Base-by-base conservation (phyloP, 1,140 invertebrate genomes). In the Ceratina australensis region DNA sequence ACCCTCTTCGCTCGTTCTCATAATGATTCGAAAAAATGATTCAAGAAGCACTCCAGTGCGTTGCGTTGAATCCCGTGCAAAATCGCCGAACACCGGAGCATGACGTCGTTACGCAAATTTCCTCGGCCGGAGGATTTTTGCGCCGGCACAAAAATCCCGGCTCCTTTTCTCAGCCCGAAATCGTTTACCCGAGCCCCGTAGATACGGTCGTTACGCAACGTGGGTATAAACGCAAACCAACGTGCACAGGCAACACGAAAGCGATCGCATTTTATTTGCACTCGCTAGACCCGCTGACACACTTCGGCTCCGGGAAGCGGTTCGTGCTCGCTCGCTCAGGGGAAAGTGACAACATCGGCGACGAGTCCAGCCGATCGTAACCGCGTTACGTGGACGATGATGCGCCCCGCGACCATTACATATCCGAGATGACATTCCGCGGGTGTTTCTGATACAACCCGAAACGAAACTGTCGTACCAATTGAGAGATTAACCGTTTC, bases 251-350 rank as follows among this genome's bases (percentile, higher is more conserved):
- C 33, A 42, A 42, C 33, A 82, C 47, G 67, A 66, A 52, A 47
- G 66, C 64, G 86, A 78, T 87, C 77, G 75, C 75, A 73, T 85
- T 85, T 83, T 80, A 83, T 87, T 82, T 74, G 85, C 78, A 69
- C 81, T 82, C 64, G 28, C 67, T 52, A 88, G 83, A 87, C 83
- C 83, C 76, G 85, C 65, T 88, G 87, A 88, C 87, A 87, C 81
- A 88, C 85, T 88, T 88, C 47, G 57, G 33, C 76, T 73, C 42
- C 76, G 80, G 73, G 77, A 73, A 81, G 72, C 74, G 57, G 61
- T 68, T 16, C 79, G 74, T 49, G 47, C 64, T 18, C 49, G 49
- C 65, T 57, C 52, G 52, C 52, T 68, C 65, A 28, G 65, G 60
- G 85, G 81, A 85, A 86, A 87, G 87, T 86, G 76, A 87, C 83